Evolutionary conservation across 2,113 vertebrate genomes (phyloP), one percentile per base, ranked within the genome.

Genomic region (Megaceryle maxima): DNA sequence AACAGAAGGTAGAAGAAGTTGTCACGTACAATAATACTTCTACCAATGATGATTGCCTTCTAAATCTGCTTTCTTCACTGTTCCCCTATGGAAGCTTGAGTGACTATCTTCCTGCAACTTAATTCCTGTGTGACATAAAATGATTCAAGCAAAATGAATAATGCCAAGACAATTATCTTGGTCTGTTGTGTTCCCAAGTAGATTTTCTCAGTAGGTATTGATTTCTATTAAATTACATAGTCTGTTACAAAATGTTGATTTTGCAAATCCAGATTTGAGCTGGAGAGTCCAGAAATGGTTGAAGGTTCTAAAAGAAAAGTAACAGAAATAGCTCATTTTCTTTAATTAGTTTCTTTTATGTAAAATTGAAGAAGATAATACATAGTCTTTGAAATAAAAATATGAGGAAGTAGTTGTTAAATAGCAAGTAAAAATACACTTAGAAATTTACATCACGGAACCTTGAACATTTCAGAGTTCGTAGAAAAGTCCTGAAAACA

Each of bases 251-350:
- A 83, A 62, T 80, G 28, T 59, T 94, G 85, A 91, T 94, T 95
- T 94, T 77, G 26, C 72, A 93, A 60, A 94, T 81, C 74, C 82
- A 66, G 94, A 73, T 76, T 95, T 60, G 74, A 87, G 70, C 87
- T 83, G 67, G 39, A 82, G 83, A 60, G 21, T 79, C 67, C 80
- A 88, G 82, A 93, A 93, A 60, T 48, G 35, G 51, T 88, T 81
- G 63, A 78, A 80, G 63, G n/a, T 66, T 51, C 57, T 96, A 62
- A 81, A 91, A 92, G 83, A 43, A 91, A 91, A 92, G 68, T 51
- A 68, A 70, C 57, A 80, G 62, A 95, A 97, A 93, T 55, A 37
- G 17, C 59, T 92, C 13, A 1, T 90, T 96, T 97, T 94, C 87
- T 92, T 92, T 82, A 82, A 95, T 95, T 87, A 83, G 33, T 68